Percentiles rank a stretch among this genome's conserved stretches.
phyloP scores from a whole-genome alignment of 2,113 vertebrate species.

The Callopanchax toddi region DNA sequence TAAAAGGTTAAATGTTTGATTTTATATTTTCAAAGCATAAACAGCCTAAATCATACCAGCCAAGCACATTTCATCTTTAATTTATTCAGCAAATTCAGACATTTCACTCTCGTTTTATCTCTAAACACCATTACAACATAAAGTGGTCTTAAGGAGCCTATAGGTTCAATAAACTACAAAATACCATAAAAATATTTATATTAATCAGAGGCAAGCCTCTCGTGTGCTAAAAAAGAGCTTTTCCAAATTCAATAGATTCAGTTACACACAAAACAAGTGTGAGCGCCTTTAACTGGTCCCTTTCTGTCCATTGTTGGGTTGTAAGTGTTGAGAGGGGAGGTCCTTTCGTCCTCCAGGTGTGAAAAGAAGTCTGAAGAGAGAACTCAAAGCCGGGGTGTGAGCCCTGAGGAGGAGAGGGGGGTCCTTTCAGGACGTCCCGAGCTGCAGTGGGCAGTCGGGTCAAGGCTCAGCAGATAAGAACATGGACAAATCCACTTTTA shows the following conservation, averaged over 20 bases:
- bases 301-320: slow-evolving; percentile 29
- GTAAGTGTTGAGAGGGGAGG: slow-evolving; percentile 30
- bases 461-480: not conserved
- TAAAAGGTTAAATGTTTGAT: no score
- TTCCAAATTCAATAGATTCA: slow-evolving; percentile 56
- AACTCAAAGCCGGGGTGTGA: slow-evolving; percentile 22
- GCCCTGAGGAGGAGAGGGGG: not conserved
- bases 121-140: slow-evolving; percentile 60
- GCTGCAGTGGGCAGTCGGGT: slow-evolving; percentile 4
- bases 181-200: slow-evolving; percentile 75
- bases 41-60: slow-evolving; percentile 8
- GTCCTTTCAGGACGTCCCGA: slow-evolving; percentile 82
- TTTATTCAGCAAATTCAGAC: slow-evolving; percentile 68
- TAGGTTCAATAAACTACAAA: slow-evolving; percentile 56
- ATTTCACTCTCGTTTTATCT: slow-evolving; percentile 44
- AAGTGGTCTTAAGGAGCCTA: slow-evolving; percentile 53
- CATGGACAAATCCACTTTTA: slow-evolving; percentile 15
- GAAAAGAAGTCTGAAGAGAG: slow-evolving; percentile 23
- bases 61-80: slow-evolving; percentile 22
- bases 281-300: slow-evolving; percentile 19
- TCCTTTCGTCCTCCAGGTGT: slow-evolving; percentile 25
- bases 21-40: no score
- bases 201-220: slow-evolving; percentile 61
- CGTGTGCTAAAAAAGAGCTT: slow-evolving; percentile 71
- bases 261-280: slow-evolving; percentile 56